These are phyloP conservation scores for Diglossa cyanea DNA, from an alignment of 2,797 vertebrate species.

Conservation along the genomic window DNA sequence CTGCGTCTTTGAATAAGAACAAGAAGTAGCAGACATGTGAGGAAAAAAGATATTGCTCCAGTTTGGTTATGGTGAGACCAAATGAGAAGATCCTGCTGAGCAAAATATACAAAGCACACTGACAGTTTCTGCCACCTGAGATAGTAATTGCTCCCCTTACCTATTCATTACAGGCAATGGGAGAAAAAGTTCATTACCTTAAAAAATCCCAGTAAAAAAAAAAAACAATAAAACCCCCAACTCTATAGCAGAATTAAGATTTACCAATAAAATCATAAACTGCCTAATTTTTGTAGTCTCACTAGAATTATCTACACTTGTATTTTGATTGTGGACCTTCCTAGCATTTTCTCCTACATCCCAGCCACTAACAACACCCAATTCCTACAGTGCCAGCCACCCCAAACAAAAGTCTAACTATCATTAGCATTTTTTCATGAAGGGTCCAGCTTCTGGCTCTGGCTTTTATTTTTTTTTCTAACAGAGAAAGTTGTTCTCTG, in stretches of 20 bases:
- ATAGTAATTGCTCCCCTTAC: neutral
- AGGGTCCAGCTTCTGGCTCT: neutral
- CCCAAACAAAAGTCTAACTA: neutral
- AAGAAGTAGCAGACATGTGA: neutral
- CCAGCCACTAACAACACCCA: neutral
- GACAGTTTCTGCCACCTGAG: neutral
- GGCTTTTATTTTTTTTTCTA: neutral
- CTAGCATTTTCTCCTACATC: neutral
- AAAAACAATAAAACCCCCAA: neutral
- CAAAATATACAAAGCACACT: neutral
- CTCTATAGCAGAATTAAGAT: neutral
- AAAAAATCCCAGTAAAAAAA: fast-evolving
- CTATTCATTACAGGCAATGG: neutral
- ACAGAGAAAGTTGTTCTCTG: neutral
- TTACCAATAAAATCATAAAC: neutral
- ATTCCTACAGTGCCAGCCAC: neutral
- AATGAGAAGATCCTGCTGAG: neutral
- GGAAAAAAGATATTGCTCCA: neutral
- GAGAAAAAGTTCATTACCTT: neutral
- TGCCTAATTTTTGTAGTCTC: neutral
- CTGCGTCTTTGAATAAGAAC: neutral
- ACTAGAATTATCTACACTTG: neutral
- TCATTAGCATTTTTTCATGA: neutral
- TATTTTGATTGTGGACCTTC: neutral
- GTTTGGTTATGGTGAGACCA: neutral